Base-by-base conservation (phyloP, 2,113 vertebrate species). In the Paratilapia polleni region DNA sequence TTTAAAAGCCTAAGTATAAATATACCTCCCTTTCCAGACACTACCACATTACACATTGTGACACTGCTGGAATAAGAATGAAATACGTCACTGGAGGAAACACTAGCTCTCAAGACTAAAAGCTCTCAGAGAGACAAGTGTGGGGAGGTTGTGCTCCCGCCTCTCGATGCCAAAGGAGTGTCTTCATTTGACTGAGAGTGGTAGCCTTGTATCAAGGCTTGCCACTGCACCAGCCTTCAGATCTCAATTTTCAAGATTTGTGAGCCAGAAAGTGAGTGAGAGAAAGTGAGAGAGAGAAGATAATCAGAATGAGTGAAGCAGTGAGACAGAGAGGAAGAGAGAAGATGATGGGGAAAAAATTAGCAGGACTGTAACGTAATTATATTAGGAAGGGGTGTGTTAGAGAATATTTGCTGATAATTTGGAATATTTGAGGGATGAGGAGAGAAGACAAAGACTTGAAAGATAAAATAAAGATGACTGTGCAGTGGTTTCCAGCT, bases 201-300 rank as follows among this genome's bases (percentile, higher is more conserved):
- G 78, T 80, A 82, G 86, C 86, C 87, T 88, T 70, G 77, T 87
- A 80, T 87, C 74, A 76, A 87, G 87, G 78, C 74, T 82, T 70
- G 38, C n/a, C 36, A 41, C 64, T 43, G 82, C 85, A 43, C 62
- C 88, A 84, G 80, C 79, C 87, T 81, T 92, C 89, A 91, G 81
- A 89, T 93, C 90, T 91, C 91, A 85, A 89, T 92, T 89, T 91
- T 85, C 79, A 87, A 86, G 91, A 90, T 94, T 91, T 92, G 89
- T 90, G 90, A 93, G 88, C 62, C 86, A 89, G 78, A 90, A 83
- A 93, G 78, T 13, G 57, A 78, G 47, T 38, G 22, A 41, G 59
- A 9, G 56, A 78, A 52, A 41, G 22, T 36, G 57, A 14, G 77
- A 28, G 38, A 49, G 83, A 63, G 43, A 22, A 49, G 83, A 83